Conservation (phyloP, 2,888 invertebrate species). For the Ochropacha duplaris region DNA sequence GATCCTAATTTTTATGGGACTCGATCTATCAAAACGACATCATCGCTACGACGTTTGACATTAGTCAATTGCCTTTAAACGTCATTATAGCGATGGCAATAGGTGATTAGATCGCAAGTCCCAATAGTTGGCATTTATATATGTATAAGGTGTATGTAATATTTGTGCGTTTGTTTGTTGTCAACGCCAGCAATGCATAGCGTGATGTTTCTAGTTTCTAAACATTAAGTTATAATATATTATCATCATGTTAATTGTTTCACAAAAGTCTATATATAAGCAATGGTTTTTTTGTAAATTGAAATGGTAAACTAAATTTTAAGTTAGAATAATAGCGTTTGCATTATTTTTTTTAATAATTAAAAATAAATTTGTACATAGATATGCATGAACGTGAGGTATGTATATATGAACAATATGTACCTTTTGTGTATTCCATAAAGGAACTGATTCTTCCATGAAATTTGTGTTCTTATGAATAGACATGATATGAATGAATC, state of each 20-base stretch:
- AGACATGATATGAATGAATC: not conserved
- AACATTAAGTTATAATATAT: constrained; percentile 17
- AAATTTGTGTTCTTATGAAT: constrained; percentile 13
- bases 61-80: not conserved
- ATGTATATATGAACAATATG: constrained; percentile 6
- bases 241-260: constrained; percentile 29
- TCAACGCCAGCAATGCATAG: constrained; percentile 19
- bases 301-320: constrained; percentile 9
- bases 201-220: constrained; percentile 31
- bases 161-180: constrained; percentile 32
- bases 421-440: constrained; percentile 3
- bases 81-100: not conserved
- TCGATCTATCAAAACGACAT: constrained; percentile 12
- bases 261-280: constrained; percentile 20
- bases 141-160: constrained; percentile 21
- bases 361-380: constrained; percentile 18
- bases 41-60: not conserved
- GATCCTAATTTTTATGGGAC: constrained; percentile 8
- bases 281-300: constrained; percentile 21
- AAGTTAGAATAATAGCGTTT: constrained; percentile 11
- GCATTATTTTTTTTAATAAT: constrained; percentile 21
- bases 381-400: constrained; percentile 7
- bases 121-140: constrained; percentile 56
- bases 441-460: constrained; percentile 26
- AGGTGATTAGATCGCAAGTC: constrained; percentile 21